phyloP scores from a whole-genome alignment of 2,888 invertebrate species.

The Scaptomyza tumidula region DNA sequence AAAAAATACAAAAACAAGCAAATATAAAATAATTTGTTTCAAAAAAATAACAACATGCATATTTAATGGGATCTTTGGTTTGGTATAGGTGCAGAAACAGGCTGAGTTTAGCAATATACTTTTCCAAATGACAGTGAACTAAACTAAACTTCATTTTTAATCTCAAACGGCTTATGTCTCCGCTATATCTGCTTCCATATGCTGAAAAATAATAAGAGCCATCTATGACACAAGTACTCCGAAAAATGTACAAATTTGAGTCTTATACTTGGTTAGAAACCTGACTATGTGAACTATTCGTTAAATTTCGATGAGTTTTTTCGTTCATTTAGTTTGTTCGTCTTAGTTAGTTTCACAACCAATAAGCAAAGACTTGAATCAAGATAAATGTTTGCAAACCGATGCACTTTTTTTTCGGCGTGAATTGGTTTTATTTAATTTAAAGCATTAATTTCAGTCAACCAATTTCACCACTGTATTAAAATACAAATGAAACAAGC shows the following conservation, averaged over 20 bases:
- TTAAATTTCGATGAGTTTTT: too few relatives aligned
- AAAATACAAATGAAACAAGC: too few relatives aligned
- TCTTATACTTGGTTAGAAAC: background rate
- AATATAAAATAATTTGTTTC: conserved; percentile 78
- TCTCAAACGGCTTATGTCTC: background rate
- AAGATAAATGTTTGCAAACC: too few relatives aligned
- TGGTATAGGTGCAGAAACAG: background rate
- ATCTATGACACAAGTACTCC: background rate
- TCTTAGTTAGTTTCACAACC: background rate
- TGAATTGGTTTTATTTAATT: too few relatives aligned
- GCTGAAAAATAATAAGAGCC: background rate
- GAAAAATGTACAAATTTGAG: background rate
- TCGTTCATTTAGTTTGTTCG: background rate
- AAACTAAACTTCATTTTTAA: background rate
- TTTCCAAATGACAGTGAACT: background rate
- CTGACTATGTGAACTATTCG: background rate
- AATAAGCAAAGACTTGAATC: background rate
- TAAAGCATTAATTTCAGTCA: too few relatives aligned
- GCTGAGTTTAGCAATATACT: background rate
- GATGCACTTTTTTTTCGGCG: too few relatives aligned
- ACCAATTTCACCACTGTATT: too few relatives aligned
- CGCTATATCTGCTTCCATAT: background rate
- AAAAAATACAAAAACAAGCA: conserved; percentile 61
- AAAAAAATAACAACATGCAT: conserved; percentile 59
- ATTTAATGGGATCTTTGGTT: background rate